Percentiles rank a stretch among this genome's conserved stretches.
phyloP scores from a whole-genome alignment of 2,797 vertebrate genomes.

The Tapera naevia region DNA sequence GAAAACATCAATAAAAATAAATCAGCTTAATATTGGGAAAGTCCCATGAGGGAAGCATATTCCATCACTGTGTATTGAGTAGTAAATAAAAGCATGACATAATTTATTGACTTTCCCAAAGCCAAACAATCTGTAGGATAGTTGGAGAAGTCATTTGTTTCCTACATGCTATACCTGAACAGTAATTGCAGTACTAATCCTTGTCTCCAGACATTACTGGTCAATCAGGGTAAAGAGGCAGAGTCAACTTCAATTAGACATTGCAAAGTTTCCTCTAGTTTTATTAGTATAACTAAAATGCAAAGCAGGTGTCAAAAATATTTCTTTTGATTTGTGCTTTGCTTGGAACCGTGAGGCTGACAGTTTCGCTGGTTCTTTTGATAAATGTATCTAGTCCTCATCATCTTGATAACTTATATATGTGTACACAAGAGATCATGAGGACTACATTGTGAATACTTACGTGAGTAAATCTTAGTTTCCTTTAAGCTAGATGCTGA shows the following conservation, averaged over 20 bases:
- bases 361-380: not conserved
- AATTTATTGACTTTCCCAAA: conserved; percentile 3
- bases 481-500: not conserved
- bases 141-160: not conserved
- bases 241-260: not conserved
- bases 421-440: not conserved
- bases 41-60: not conserved
- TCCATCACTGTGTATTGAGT: not conserved
- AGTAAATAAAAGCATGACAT: not conserved
- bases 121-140: not conserved
- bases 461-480: not conserved
- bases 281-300: not conserved
- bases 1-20: conserved; percentile 8
- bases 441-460: not conserved
- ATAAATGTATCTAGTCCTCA: not conserved
- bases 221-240: not conserved
- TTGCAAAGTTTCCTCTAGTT: not conserved
- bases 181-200: not conserved
- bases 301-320: not conserved
- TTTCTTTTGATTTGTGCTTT: not conserved
- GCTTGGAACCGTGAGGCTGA: not conserved
- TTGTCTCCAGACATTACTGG: not conserved
- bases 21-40: not conserved
- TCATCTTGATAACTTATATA: not conserved
- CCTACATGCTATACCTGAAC: not conserved